These are phyloP conservation scores for Chiloscyllium plagiosum DNA, from an alignment of 2,113 vertebrate genomes.

Conservation along the genomic window DNA sequence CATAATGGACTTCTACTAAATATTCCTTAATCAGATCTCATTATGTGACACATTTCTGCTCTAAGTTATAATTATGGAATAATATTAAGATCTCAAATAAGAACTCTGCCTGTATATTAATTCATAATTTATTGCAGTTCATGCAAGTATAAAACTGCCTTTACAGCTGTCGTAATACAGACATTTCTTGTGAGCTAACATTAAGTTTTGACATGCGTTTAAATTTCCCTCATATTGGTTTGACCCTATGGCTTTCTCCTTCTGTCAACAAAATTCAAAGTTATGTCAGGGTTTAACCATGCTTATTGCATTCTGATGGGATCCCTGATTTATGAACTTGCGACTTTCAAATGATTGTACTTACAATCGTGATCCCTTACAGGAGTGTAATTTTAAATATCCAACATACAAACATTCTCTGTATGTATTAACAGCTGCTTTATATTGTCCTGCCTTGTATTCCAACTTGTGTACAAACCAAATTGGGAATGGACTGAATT, in stretches of 20 bases:
- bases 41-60: neutral
- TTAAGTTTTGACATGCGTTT: neutral
- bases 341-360: too few relatives aligned
- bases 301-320: neutral
- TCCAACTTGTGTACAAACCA: too few relatives aligned
- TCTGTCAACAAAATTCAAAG: neutral
- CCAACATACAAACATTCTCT: too few relatives aligned
- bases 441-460: too few relatives aligned
- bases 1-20: neutral
- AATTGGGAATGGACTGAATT: too few relatives aligned
- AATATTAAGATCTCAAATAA: neutral
- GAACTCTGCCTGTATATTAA: neutral
- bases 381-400: too few relatives aligned
- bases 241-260: neutral
- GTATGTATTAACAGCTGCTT: too few relatives aligned
- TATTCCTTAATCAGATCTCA: conserved; percentile 5
- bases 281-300: neutral
- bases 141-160: neutral
- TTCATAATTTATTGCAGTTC: neutral
- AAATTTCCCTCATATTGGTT: neutral
- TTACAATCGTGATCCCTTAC: too few relatives aligned
- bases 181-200: neutral
- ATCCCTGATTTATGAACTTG: too few relatives aligned
- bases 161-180: too few relatives aligned
- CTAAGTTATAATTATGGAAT: neutral